These are phyloP conservation scores for Brevipalpus yothersi DNA, from an alignment of 1,140 invertebrate species.

Conservation along the genomic window DNA sequence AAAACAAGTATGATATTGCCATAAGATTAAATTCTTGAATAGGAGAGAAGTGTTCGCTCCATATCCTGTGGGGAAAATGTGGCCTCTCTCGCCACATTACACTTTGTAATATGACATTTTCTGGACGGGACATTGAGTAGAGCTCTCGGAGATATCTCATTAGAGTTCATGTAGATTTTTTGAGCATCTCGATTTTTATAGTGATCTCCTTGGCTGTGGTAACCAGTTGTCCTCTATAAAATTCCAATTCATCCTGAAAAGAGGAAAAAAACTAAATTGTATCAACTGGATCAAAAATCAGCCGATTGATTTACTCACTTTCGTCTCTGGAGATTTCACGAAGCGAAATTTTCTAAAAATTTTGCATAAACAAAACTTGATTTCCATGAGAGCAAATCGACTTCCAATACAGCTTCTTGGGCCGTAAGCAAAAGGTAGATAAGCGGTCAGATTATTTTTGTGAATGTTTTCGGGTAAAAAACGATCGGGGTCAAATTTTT, in stretches of 20 bases:
- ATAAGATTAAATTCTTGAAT: too few species aligned
- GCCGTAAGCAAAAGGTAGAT: conserved; percentile 12
- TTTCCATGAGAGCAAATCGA: conserved; percentile 16
- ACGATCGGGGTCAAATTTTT: conserved; percentile 33
- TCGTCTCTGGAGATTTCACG: conserved; percentile 11
- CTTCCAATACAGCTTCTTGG: conserved; percentile 19
- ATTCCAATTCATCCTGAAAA: background rate
- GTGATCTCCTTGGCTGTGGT: background rate
- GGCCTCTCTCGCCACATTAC: too few species aligned
- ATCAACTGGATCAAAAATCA: background rate
- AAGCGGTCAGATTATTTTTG: background rate
- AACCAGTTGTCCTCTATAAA: background rate
- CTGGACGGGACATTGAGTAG: too few species aligned
- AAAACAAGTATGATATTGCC: too few species aligned
- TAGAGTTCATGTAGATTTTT: too few species aligned
- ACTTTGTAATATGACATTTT: too few species aligned
- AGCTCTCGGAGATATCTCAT: too few species aligned
- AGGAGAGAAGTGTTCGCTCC: too few species aligned
- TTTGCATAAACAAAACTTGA: conserved; percentile 15
- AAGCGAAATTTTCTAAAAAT: conserved; percentile 16
- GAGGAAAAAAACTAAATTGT: background rate
- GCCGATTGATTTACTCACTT: background rate
- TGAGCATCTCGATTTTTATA: too few species aligned
- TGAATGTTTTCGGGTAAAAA: conserved; percentile 13
- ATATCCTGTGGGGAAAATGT: too few species aligned